Conservation (phyloP, 2,113 vertebrate species). For the Cottus gobio region DNA sequence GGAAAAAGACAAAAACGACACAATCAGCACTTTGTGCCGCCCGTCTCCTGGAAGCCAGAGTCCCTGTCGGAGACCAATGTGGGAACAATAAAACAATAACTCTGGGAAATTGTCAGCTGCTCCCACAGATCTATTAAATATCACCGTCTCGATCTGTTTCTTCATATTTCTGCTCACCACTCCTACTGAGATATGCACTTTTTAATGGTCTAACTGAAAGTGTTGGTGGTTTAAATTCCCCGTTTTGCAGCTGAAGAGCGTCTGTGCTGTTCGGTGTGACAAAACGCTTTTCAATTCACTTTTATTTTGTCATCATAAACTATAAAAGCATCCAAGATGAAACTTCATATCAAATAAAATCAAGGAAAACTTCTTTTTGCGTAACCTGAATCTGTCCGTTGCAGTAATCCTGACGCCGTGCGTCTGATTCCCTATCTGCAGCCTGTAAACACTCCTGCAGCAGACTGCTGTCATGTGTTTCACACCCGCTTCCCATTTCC, state of each 20-base stretch:
- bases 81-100: conserved; percentile 38
- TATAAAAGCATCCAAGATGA: background rate
- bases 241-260: conserved; percentile 1
- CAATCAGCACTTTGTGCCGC: conserved; percentile 34
- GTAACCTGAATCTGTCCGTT: conserved; percentile 29
- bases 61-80: conserved; percentile 36
- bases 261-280: too few relatives aligned
- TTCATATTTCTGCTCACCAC: background rate
- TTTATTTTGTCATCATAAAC: background rate
- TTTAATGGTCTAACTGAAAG: conserved; percentile 9
- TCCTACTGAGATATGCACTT: background rate
- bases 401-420: background rate
- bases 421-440: background rate
- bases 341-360: conserved; percentile 5
- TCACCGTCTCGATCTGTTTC: background rate
- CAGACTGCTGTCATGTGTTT: background rate
- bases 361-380: background rate
- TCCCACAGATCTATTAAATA: conserved; percentile 25
- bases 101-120: background rate
- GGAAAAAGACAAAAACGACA: conserved; percentile 23
- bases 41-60: background rate
- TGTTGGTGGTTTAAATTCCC: background rate
- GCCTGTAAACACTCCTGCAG: background rate
- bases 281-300: too few relatives aligned
- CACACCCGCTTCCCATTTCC: background rate